Conservation (phyloP, 2,797 vertebrate genomes). For the Tragopan temminckii region DNA sequence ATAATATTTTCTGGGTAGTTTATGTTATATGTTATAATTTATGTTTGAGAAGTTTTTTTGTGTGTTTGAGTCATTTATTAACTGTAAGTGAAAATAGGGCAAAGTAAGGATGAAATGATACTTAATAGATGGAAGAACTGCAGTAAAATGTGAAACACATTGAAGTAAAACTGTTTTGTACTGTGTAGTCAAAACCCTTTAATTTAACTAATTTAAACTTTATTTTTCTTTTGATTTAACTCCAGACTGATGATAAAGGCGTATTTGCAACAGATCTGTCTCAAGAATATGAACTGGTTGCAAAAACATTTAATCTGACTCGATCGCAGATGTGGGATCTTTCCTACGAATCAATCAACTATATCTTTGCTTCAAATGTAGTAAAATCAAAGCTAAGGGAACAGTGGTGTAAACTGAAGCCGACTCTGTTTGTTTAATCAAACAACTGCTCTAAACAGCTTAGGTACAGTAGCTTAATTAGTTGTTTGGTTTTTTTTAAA, state of each 20-base stretch:
- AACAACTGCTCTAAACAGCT: not conserved
- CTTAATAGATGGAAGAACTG: not conserved
- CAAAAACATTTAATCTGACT: constrained; percentile 89
- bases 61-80: not conserved
- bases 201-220: constrained; percentile 16
- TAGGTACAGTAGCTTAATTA: not conserved
- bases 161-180: not conserved
- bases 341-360: constrained; percentile 90
- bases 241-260: constrained; percentile 96
- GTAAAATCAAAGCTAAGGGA: constrained; percentile 87
- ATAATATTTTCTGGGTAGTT: not conserved
- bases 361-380: constrained; percentile 87
- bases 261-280: constrained; percentile 94
- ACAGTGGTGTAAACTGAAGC: constrained; percentile 86
- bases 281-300: constrained; percentile 92
- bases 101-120: not conserved
- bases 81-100: not conserved
- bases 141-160: not conserved
- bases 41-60: not conserved
- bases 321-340: constrained; percentile 90
- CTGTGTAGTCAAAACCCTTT: not conserved
- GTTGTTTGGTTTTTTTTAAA: not conserved
- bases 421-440: constrained; percentile 67
- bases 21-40: not conserved
- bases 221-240: constrained; percentile 5